Conservation (phyloP, 2,888 invertebrate species). For the Eristalinus sepulchralis region DNA sequence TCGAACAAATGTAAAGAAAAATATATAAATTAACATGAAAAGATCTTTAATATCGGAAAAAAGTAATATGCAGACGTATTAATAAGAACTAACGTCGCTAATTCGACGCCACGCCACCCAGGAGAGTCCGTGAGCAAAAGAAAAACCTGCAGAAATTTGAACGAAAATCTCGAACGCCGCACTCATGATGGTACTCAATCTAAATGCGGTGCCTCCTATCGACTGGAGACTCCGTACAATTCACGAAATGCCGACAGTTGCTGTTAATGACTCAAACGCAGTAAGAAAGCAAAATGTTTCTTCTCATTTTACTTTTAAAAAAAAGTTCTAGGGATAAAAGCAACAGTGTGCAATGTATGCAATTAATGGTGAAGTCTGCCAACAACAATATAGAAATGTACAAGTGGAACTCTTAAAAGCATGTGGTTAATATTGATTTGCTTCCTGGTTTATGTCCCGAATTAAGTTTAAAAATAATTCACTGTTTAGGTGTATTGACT, state of each 20-base stretch:
- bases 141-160: background rate
- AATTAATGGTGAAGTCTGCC: constrained; percentile 20
- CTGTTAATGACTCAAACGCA: constrained; percentile 71
- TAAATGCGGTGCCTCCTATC: constrained; percentile 67
- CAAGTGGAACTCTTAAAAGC: constrained; percentile 25
- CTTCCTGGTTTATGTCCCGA: constrained; percentile 48
- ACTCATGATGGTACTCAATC: constrained; percentile 72
- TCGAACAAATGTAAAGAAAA: background rate
- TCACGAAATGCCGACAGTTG: constrained; percentile 71
- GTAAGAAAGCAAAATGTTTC: constrained; percentile 59
- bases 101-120: background rate
- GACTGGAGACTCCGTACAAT: constrained; percentile 69
- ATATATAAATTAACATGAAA: background rate
- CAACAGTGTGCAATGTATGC: background rate
- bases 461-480: constrained; percentile 10
- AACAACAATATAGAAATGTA: constrained; percentile 10
- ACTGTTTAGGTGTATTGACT: background rate
- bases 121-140: background rate
- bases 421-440: constrained; percentile 7
- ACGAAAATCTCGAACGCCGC: background rate
- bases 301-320: background rate
- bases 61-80: background rate
- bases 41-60: background rate
- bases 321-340: background rate
- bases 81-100: background rate